Base-by-base conservation (phyloP, 2,888 invertebrate species). In the Andrena minutula region DNA sequence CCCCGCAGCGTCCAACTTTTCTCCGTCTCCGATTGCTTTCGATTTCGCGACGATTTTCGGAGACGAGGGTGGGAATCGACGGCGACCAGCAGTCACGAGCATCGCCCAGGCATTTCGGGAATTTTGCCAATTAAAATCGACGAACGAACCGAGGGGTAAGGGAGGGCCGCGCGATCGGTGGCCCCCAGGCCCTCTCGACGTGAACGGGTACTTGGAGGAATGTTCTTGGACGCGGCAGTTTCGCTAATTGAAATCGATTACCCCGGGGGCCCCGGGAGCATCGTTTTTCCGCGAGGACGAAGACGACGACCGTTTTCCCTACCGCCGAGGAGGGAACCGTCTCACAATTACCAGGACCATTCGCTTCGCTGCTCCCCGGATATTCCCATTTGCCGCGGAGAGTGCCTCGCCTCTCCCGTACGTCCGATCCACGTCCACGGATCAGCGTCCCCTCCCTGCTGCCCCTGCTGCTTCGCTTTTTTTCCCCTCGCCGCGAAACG, bases 181-280 rank as follows among this genome's bases (percentile, higher is more conserved):
- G 76, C 63, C 68, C 66, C 75, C 58, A 79, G 69, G 77, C 60
- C 66, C 80, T 75, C 71, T 88, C 77, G 75, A 73, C 66, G 83
- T 79, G 84, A 86, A 86, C 79, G 85, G 56, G 84, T 82, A 86
- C 88, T 88, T 79, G 74, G 74, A 79, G 87, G 85, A 85, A 84
- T 85, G 89, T 86, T 84, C 87, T 88, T 86, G 85, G 86, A 74
- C 78, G 84, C 87, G 87, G 87, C 88, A 89, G 89, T 84, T 90
- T 89, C 85, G 83, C 85, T 89, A 90, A 90, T 89, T 89, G 87
- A 90, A 90, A 90, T 90, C 89, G 90, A 90, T 90, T 90, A 83
- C 81, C 75, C 56, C 23, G 41, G 26, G 74, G 74, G 68, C 77
- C 70, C 70, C 82, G 56, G 75, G 81, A 81, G 77, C 86, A 82